Conservation (phyloP, 2,888 invertebrate genomes). For the Corbicula japonica region DNA sequence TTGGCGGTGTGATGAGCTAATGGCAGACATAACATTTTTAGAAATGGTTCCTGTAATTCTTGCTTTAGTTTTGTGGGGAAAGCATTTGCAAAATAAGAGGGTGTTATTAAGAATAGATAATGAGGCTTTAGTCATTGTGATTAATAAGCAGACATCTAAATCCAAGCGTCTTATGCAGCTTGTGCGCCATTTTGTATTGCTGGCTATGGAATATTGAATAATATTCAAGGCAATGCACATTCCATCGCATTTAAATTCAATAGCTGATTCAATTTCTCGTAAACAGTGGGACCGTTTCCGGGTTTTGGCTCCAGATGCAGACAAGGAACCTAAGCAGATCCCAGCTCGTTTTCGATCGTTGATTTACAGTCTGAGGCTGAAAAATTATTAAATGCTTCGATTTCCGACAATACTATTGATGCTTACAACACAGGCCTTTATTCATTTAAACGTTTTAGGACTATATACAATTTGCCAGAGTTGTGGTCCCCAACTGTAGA, state of each 20-base stretch:
- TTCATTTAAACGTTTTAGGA: background rate
- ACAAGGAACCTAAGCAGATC: too few species aligned
- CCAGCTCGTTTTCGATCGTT: too few species aligned
- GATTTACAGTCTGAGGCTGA: too few species aligned
- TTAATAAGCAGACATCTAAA: slow-evolving; percentile 39
- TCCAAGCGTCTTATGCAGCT: slow-evolving; percentile 32
- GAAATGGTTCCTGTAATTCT: slow-evolving; percentile 17
- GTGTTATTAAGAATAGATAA: slow-evolving; percentile 25
- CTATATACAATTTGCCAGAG: background rate
- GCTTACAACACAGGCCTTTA: too few species aligned
- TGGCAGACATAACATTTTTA: slow-evolving; percentile 2
- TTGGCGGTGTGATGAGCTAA: too few species aligned
- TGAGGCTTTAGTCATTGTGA: slow-evolving; percentile 14
- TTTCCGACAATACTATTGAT: too few species aligned
- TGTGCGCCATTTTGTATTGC: slow-evolving; percentile 14
- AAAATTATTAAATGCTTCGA: too few species aligned
- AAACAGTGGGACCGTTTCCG: slow-evolving; percentile 26
- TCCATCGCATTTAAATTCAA: slow-evolving; percentile 12
- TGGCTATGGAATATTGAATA: slow-evolving; percentile 28
- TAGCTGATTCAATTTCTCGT: slow-evolving; percentile 32
- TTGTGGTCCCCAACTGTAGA: background rate
- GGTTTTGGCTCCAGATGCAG: too few species aligned
- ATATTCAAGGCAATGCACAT: slow-evolving; percentile 24
- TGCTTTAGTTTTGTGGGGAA: background rate
- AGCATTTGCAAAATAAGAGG: background rate